Conservation (phyloP, 1,140 invertebrate genomes). For the Macrostomum lignano region DNA sequence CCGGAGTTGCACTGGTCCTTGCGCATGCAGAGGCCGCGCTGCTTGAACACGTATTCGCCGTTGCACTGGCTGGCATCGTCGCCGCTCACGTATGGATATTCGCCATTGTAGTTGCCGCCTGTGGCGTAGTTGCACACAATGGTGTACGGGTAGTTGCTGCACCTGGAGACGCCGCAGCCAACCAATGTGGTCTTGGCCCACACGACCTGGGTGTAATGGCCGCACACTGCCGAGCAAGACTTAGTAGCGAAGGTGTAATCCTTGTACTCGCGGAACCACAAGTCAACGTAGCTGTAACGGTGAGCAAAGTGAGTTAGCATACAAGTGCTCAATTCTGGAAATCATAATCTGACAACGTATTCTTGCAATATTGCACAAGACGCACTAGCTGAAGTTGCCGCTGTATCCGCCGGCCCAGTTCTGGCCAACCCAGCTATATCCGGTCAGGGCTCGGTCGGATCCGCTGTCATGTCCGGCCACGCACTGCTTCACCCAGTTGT, state of each 20-base stretch:
- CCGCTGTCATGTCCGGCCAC: not conserved
- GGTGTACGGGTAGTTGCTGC: conserved; percentile 6
- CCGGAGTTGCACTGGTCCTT: no score
- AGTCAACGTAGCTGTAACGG: not conserved
- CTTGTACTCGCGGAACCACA: conserved; percentile 1
- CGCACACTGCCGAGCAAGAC: conserved; percentile 3
- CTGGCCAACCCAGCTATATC: conserved; percentile 2
- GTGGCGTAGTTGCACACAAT: conserved; percentile 10
- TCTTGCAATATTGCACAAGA: no score
- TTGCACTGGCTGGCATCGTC: no score
- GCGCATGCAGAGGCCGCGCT: no score
- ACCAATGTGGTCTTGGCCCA: conserved; percentile 9
- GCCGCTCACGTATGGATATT: no score
- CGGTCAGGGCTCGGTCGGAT: not conserved
- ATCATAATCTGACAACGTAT: conserved; percentile 1
- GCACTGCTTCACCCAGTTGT: not conserved
- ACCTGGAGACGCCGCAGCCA: conserved; percentile 7
- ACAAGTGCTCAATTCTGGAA: not conserved
- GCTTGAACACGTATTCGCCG: no score
- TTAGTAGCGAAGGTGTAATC: not conserved
- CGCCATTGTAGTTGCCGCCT: no score
- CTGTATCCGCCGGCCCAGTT: not conserved
- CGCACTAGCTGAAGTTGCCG: no score
- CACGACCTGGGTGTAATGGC: conserved; percentile 6
- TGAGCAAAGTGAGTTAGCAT: not conserved